Base-by-base conservation (phyloP, 2,797 vertebrate genomes). In the Myoxocephalus aenaeus region DNA sequence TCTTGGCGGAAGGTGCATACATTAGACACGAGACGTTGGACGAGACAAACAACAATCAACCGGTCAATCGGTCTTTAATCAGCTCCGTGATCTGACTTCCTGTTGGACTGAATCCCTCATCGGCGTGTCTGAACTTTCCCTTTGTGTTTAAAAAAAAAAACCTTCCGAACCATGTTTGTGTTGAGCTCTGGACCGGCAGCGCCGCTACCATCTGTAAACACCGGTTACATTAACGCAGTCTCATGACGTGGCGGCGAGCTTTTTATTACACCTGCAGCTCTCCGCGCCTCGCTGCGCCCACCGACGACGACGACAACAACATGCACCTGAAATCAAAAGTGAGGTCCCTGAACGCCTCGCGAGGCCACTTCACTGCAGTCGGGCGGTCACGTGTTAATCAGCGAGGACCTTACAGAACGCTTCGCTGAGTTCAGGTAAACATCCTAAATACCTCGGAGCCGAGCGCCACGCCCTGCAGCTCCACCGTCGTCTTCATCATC, bases 341-440 rank as follows among this genome's bases (percentile, higher is more conserved):
- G 18, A 58, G 29, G 29, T 4, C 29, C 12, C 5, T 17, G 59
- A 22, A 15, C 40, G n/a, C 56, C 40, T 15, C 40, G 40, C 40
- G 40, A 42, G 40, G 40, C 40, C 40, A 13, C 40, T 42, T 42
- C 40, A 14, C 40, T 42, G 40, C 40, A 40, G 38, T 40, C 38
- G 32, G 32, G 25, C 29, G 29, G 2, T 32, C 29, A 32, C 38
- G 38, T 38, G 38, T 11, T 32, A 10, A 10, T 38, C 9, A 11
- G 38, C 25, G 25, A 27, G 25, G 32, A 32, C 32, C 32, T 32
- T 32, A 4, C 3, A 32, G 3, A 32, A 32, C 27, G 27, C 74
- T 86, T 89, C 76, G 40, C 72, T 77, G 88, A 74, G 71, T 77
- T 90, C 82, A 89, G 90, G 89, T 92, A 89, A 91, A 90, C 78